Base-by-base conservation (phyloP, 2,888 invertebrate genomes). In the Eupithecia insigniata region DNA sequence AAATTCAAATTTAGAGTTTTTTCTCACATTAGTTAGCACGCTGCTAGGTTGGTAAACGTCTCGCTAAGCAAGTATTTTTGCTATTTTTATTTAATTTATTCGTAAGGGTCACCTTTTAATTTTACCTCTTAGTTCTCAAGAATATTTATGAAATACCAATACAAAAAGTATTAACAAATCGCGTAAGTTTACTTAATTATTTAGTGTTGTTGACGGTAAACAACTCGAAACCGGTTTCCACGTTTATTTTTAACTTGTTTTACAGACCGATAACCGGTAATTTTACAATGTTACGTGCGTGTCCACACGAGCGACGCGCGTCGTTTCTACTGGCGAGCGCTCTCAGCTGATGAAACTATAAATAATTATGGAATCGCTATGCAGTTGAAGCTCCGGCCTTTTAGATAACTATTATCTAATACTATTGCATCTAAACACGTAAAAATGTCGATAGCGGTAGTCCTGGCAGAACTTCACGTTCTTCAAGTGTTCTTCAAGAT, bases 321-420 rank as follows among this genome's bases (percentile, higher is more conserved):
- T 30, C 55, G 71, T 60, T 71, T 73, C 65, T 68, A 69, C 64
- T 64, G 64, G 32, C 61, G 26, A 58, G 80, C 78, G 77, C 79
- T 79, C 71, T 87, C 92, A 93, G 94, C 93, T 92, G 94, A 92
- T 92, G 85, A 85, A 30, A 90, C 93, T 93, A 93, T 92, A 92
- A 92, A 94, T 93, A 93, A 92, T 78, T 93, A 88, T 85, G 84
- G 87, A 90, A 91, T 89, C 85, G 89, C 87, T 84, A 89, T 91
- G 89, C 89, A 89, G 82, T 87, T 86, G 22, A 22, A 16, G 64
- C 64, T 36, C 34, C 60, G 28, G 60, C 64, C 26, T 36, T 62
- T 64, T 64, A 34, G 60, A 64, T 71, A 72, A 66, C 60, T 22
- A 60, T 69, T 72, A 68, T 72, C 66, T 72, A 66, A 72, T 64